Conservation (phyloP, 2,888 invertebrate species). For the Miltochrista miniata region DNA sequence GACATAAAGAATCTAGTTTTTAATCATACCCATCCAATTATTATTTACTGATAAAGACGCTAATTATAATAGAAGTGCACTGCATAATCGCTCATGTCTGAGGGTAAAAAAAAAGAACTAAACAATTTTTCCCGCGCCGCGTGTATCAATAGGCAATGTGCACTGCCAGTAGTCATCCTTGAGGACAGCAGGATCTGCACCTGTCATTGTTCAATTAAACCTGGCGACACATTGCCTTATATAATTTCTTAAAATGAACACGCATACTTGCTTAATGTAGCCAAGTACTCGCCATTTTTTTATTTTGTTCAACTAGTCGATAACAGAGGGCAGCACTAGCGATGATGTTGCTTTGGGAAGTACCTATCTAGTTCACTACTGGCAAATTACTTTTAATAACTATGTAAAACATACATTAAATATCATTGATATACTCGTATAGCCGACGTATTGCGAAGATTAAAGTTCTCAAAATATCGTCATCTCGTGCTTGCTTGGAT, state of each 20-base stretch:
- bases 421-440: conserved; percentile 28
- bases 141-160: conserved; percentile 43
- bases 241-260: conserved; percentile 65
- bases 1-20: conserved; percentile 53
- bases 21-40: conserved; percentile 59
- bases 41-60: conserved; percentile 67
- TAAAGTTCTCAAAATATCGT: conserved; percentile 46
- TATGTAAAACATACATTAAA: conserved; percentile 21
- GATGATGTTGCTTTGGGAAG: conserved; percentile 14
- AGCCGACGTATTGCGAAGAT: conserved; percentile 33
- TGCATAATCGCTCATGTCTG: conserved; percentile 46
- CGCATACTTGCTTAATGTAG: conserved; percentile 31
- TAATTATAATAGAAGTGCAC: conserved; percentile 69
- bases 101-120: conserved; percentile 57
- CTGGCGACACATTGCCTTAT: conserved; percentile 73
- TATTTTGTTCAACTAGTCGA: conserved; percentile 50
- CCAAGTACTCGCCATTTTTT: conserved; percentile 22
- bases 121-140: conserved; percentile 63
- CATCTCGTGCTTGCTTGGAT: conserved; percentile 70
- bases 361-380: too few relatives aligned
- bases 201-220: conserved; percentile 76
- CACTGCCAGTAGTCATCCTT: conserved; percentile 77
- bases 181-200: conserved; percentile 64
- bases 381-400: conserved; percentile 7
- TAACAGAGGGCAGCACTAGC: conserved; percentile 69